Percentiles rank a stretch among this genome's conserved stretches.
Evolutionary conservation across 2,113 vertebrate genomes (phyloP).

Genomic region (Polypterus bichir): DNA sequence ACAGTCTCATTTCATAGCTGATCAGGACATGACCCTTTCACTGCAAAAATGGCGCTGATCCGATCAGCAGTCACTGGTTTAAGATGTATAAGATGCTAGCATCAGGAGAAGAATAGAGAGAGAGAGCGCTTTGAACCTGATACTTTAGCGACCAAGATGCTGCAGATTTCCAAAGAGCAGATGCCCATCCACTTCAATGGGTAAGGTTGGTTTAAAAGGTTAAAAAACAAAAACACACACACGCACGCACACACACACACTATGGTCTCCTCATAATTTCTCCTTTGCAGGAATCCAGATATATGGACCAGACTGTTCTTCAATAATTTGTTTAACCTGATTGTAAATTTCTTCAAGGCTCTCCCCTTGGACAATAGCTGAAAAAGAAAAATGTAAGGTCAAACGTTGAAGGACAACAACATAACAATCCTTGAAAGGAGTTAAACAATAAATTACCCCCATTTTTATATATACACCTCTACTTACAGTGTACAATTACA

Average conservation of each 20-base stretch:
- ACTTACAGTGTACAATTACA: too few species aligned
- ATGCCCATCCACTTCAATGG: conserved; percentile 36
- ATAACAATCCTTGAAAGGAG: too few species aligned
- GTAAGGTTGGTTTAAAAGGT: conserved; percentile 41
- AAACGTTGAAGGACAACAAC: conserved; percentile 9
- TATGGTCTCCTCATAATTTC: conserved; percentile 71
- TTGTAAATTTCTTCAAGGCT: conserved; percentile 96
- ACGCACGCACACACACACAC: background rate
- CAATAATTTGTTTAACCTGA: conserved; percentile 92
- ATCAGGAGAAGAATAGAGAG: conserved; percentile 34
- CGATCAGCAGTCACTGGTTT: conserved; percentile 34
- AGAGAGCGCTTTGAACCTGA: conserved; percentile 26
- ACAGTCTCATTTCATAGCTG: conserved; percentile 69
- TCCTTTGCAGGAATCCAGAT: conserved; percentile 97
- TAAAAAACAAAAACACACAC: conserved; percentile 15
- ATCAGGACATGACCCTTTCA: conserved; percentile 53
- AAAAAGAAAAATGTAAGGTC: conserved; percentile 26
- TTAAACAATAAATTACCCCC: too few species aligned
- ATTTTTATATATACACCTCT: too few species aligned
- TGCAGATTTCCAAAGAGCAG: conserved; percentile 34
- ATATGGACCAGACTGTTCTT: conserved; percentile 86
- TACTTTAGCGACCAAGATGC: conserved; percentile 15
- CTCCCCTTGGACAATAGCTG: conserved; percentile 92
- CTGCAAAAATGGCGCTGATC: conserved; percentile 38
- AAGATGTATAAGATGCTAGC: conserved; percentile 41